Conservation (phyloP, 2,888 invertebrate genomes). For the Agrotis puta region DNA sequence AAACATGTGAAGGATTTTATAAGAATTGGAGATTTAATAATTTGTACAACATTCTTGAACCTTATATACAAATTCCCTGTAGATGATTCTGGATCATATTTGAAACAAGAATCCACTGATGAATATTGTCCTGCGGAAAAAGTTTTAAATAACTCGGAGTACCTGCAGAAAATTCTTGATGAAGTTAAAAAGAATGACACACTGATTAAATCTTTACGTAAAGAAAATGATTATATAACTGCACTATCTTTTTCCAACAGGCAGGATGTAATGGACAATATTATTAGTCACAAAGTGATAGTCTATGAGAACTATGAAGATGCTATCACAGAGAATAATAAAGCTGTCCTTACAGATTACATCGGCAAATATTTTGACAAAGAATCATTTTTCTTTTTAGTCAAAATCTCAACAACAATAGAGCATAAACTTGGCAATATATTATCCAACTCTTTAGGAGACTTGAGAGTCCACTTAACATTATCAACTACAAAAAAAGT, state of each 20-base stretch:
- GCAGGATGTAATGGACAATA: constrained; percentile 78
- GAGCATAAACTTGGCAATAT: constrained; percentile 71
- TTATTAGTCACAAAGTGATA: constrained; percentile 70
- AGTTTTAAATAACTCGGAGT: constrained; percentile 76
- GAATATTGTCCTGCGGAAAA: constrained; percentile 76
- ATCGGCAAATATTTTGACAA: constrained; percentile 75
- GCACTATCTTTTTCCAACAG: constrained; percentile 81
- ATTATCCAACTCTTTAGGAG: constrained; percentile 54
- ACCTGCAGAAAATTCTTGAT: constrained; percentile 74
- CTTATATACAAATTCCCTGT: constrained; percentile 77
- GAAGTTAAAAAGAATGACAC: constrained; percentile 76
- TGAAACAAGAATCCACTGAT: constrained; percentile 61
- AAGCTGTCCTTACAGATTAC: constrained; percentile 75
- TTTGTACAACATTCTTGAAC: constrained; percentile 82
- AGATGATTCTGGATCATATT: constrained; percentile 71
- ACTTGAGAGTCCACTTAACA: constrained; percentile 77
- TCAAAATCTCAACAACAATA: constrained; percentile 70
- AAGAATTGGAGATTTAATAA: constrained; percentile 72
- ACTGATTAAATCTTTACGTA: constrained; percentile 71
- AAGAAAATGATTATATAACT: constrained; percentile 78
- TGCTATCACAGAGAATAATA: constrained; percentile 68
- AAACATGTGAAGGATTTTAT: constrained; percentile 80
- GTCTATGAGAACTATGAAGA: constrained; percentile 81
- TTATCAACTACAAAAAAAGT: constrained; percentile 69
- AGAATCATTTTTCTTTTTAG: constrained; percentile 72